Base-by-base conservation (phyloP, 2,797 vertebrate species). In the Hipposideros larvatus region DNA sequence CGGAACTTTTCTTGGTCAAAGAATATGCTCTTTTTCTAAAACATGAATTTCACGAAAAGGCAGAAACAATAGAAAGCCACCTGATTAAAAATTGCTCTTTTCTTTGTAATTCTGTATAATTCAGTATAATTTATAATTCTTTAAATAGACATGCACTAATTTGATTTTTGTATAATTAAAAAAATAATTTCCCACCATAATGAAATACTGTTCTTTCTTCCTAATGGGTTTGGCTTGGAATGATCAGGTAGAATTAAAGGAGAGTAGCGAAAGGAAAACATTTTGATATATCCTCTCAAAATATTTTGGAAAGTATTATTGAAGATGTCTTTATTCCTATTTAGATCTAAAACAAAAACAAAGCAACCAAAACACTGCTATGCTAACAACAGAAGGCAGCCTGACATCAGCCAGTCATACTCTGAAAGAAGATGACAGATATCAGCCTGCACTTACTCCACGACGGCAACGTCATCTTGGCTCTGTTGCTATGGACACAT, bases 401-500 rank as follows among this genome's bases (percentile, higher is more conserved):
- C 92, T 61, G 84, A 66, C 95, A 96, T 59, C 66, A 87, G 41
- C 57, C 55, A 94, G 80, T 46, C 31, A 93, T 70, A 92, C 97
- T 96, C 91, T 95, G 77, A 71, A 80, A 97, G 96, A 97, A 87
- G 43, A 55, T 87, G 83, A 97, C 68, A 90, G 90, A 90, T 24
- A 63, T 48, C 19, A 96, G 96, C 75, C 82, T 95, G 92, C 87
- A 96, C 84, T 92, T 43, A 90, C 82, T 98, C 90, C 92, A 97
- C 85, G 84, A 97, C 15, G 89, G 91, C 95, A 96, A 96, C 66
- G 53, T 92, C 88, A 86, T 97, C 95, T 93, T 73, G 96, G 94
- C 96, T 96, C 43, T 70, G 97, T 98, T 98, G 96, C 98, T 98
- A 98, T 96, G 97, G 98, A 84, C 96, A 98, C 90, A 31, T 93